Evolutionary conservation across 2,113 vertebrate genomes (phyloP).

Genomic region (Chloebia gouldiae): DNA sequence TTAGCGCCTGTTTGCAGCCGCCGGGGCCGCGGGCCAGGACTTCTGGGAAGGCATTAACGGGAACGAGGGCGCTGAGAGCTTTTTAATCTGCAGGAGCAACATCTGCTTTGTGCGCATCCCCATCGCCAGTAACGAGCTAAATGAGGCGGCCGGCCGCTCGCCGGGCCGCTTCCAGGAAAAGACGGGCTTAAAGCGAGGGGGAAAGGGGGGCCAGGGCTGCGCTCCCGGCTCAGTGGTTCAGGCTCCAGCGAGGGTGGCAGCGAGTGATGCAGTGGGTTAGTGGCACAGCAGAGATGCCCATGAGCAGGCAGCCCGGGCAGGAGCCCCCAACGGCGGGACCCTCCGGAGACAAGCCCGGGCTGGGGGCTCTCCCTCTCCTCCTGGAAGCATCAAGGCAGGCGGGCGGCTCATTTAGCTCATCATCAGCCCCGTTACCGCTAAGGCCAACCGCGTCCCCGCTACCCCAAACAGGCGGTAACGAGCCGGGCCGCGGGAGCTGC

Average conservation of each 20-base stretch:
- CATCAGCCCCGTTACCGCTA: not conserved
- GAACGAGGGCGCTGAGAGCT: slow-evolving; percentile 15
- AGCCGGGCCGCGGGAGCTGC: not conserved
- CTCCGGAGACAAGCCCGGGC: not conserved
- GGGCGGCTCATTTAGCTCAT: not conserved
- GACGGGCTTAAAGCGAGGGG: not conserved
- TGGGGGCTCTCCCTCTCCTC: not conserved
- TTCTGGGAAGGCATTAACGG: slow-evolving; percentile 56
- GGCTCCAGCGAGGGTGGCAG: not conserved
- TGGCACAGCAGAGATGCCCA: not conserved
- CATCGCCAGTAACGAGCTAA: slow-evolving; percentile 28
- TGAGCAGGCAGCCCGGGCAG: not conserved
- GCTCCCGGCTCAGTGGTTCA: not conserved
- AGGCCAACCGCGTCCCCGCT: not conserved
- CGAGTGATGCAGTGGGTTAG: not conserved
- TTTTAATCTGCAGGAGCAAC: slow-evolving; percentile 16
- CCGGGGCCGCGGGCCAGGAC: not conserved
- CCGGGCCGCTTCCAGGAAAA: slow-evolving; percentile 53
- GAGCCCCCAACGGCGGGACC: not conserved
- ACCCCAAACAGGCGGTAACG: not conserved
- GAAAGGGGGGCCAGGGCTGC: not conserved
- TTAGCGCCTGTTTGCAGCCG: slow-evolving; percentile 20
- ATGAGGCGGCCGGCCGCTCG: not conserved
- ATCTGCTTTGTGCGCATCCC: not conserved
- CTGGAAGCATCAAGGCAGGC: not conserved